Base-by-base conservation (phyloP, 2,888 invertebrate species). In the Drosophila tripunctata region DNA sequence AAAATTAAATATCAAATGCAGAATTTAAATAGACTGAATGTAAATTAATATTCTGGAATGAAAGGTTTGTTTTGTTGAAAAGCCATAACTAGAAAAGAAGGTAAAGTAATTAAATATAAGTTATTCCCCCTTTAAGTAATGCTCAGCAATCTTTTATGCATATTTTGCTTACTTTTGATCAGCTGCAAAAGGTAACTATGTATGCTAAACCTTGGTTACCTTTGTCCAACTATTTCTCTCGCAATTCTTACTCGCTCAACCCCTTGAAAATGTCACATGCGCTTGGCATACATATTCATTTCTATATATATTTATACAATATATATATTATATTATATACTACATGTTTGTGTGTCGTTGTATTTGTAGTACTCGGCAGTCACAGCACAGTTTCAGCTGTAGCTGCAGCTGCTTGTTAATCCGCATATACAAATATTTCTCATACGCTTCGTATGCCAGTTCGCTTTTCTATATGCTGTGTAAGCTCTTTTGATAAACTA, bases 381-480 rank as follows among this genome's bases (percentile, higher is more conserved):
- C n/a, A 10, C 33, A 54, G 54, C n/a, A 10, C 33, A 54, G 54
- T 31, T 45, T 14, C 57, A 56, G 51, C 17, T 27, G 27, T 33
- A 40, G 44, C 35, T n/a, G 52, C 56, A 33, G 66, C 61, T 57
- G 78, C 85, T 85, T 81, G 72, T 85, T 87, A 85, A 81, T 82
- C 76, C 73, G 61, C 44, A 65, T 73, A 85, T 36, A 78, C 77
- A 75, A 76, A 82, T 83, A 80, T 76, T 77, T 56, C 66, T 52
- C 64, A 88, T 74, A 76, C 73, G 70, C 72, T 75, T 57, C 61
- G 35, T 57, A 24, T 15, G 38, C 41, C 21, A 45, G 21, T 31
- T 15, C 55, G 35, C 38, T 22, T 10, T 14, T 30, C 14, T 5
- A 24, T n/a, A n/a, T n/a, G n/a, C n/a, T 31, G 22, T 21, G 12